A percentile compares a stretch with the other conserved stretches of the same genome.
These are phyloP conservation scores for Elephantulus edwardii DNA, from an alignment of 2,113 vertebrate genomes.

Conservation along the genomic window DNA sequence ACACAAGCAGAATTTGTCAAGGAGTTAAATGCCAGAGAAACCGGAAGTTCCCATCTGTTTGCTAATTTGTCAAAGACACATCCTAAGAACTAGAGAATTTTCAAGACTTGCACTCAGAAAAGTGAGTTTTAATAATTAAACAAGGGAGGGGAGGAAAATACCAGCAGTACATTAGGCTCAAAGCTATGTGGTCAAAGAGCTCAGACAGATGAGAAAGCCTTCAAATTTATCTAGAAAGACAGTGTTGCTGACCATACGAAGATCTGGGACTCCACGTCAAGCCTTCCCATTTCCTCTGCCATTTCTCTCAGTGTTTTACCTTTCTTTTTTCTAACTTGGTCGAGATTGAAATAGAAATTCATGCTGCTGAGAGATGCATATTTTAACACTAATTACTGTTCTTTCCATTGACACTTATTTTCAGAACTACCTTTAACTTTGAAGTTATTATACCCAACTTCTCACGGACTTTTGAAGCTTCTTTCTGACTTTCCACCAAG, in stretches of 20 bases:
- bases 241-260: fast-evolving
- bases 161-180: not conserved
- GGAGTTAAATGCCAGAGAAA: not conserved
- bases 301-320: not conserved
- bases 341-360: not conserved
- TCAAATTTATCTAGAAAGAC: not conserved
- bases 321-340: slow-evolving; percentile 5
- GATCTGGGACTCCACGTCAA: not conserved
- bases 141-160: not conserved
- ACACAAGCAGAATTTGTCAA: not conserved
- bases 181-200: not conserved
- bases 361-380: not conserved
- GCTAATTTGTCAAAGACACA: not conserved
- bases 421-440: slow-evolving; percentile 21
- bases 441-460: not conserved
- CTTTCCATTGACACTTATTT: slow-evolving; percentile 14
- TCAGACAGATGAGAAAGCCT: not conserved
- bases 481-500: not conserved
- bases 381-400: not conserved
- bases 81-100: not conserved
- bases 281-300: not conserved
- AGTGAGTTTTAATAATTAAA: not conserved
- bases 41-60: not conserved
- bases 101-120: not conserved
- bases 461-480: not conserved